Conservation (phyloP, 2,797 vertebrate species). For the Sorex maritimensis region DNA sequence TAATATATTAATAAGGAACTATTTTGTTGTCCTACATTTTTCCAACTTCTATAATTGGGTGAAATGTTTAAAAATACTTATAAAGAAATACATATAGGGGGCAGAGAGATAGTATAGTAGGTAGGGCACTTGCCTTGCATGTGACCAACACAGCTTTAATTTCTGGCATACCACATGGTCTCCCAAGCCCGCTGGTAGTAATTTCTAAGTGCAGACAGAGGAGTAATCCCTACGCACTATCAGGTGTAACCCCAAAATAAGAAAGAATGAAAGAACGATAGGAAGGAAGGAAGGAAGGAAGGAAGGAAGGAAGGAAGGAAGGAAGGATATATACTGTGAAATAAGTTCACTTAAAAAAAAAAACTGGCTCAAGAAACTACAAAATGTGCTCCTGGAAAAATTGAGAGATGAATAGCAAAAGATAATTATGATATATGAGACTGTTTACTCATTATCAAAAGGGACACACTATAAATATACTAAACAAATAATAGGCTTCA, state of each 20-base stretch:
- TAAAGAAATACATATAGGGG: conserved; percentile 1
- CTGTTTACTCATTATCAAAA: conserved; percentile 16
- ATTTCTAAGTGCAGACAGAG: no score
- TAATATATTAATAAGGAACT: conserved; percentile 37
- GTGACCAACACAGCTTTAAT: no score
- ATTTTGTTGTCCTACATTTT: conserved; percentile 35
- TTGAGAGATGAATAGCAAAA: conserved; percentile 16
- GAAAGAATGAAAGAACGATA: no score
- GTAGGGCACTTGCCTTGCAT: no score
- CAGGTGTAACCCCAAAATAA: no score
- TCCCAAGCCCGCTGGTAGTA: no score
- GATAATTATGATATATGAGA: not conserved
- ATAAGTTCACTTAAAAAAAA: conserved; percentile 59
- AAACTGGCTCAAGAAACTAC: conserved; percentile 12
- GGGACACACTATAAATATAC: conserved; percentile 3
- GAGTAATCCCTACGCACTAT: no score
- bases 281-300: no score
- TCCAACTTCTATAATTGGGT: no score
- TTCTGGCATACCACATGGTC: no score
- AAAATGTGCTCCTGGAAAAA: conserved; percentile 30
- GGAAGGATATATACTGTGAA: conserved; percentile 21
- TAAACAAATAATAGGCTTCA: not conserved
- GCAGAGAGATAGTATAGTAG: no score
- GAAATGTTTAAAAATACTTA: conserved; percentile 40
- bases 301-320: no score